Evolutionary conservation across 2,797 vertebrate genomes (phyloP), one percentile per base, ranked within the genome.

Genomic region (Peromyscus nudipes): DNA sequence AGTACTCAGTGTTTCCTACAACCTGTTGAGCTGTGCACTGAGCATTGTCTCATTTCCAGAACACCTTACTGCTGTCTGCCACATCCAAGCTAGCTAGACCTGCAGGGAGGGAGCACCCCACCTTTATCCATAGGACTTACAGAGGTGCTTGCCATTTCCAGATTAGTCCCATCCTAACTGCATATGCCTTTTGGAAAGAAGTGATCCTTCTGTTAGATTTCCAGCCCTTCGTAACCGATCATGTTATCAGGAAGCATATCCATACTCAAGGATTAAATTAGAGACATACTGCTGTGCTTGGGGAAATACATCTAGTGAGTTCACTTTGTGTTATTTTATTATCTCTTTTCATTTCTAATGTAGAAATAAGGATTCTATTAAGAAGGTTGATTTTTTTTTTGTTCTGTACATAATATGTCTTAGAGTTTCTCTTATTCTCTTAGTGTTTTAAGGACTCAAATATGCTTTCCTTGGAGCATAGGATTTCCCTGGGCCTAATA

Each of bases 221-320:
- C 57, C 6, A 29, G 21, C 6, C 94, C 62, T 37, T 67, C 43
- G 57, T 55, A 25, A 77, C 49, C 55, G 13, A 9, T 85, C 13
- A 21, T 46, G 29, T 83, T 92, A 71, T 9, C 69, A 87, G 43
- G 25, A 4, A 46, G 27, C 23, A 62, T 4, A 23, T 93, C 21
- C 49, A 0, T 80, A 82, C 19, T 52, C 83, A 31, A 40, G 46
- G 31, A 40, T 12, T 71, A 95, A 92, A 73, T 92, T 43, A 14
- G 71, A 96, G 27, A 25, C 49, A 86, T 7, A 19, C 31, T 64
- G 6, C 29, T 86, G 89, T 73, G 34, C 75, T 85, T 82, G 82
- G 27, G 37, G 57, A 96, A 60, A 37, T 95, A n/a, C 57, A 95
- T 95, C 49, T 52, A 80, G 23, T 91, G 49, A 79, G 55, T 3